These are phyloP conservation scores for Pyrochroa serraticornis DNA, from an alignment of 2,888 invertebrate genomes.

Conservation along the genomic window DNA sequence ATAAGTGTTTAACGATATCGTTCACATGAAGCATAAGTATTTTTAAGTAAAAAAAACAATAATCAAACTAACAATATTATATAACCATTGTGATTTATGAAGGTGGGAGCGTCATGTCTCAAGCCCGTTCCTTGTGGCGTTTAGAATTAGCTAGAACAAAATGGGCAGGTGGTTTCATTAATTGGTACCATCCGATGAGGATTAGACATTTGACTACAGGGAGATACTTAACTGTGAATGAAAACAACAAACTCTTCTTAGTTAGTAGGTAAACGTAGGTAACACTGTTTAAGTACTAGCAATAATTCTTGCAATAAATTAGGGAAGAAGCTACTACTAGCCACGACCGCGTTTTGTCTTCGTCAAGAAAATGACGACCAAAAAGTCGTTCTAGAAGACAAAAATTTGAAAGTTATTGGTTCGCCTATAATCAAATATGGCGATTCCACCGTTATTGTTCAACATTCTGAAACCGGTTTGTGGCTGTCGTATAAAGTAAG, in stretches of 20 bases:
- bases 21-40: constrained; percentile 92
- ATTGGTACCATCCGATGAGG: constrained; percentile 97
- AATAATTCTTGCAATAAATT: constrained; percentile 47
- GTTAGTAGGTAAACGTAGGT: constrained; percentile 69
- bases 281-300: constrained; percentile 81
- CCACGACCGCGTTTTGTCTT: constrained; percentile 94
- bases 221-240: constrained; percentile 91
- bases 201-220: constrained; percentile 98
- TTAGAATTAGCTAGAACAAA: constrained; percentile 95
- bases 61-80: not conserved
- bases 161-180: constrained; percentile 98
- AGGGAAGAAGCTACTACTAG: constrained; percentile 94
- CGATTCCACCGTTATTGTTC: constrained; percentile 97
- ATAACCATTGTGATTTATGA: constrained; percentile 96
- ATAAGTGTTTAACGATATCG: constrained; percentile 98
- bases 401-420: constrained; percentile 98
- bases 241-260: constrained; percentile 87
- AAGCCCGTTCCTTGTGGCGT: constrained; percentile 97
- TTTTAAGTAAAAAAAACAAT: constrained; percentile 40
- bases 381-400: constrained; percentile 92
- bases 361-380: constrained; percentile 92
- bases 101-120: constrained; percentile 97
- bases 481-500: constrained; percentile 95
- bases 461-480: constrained; percentile 92
- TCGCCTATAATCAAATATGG: constrained; percentile 95